phyloP scores from a whole-genome alignment of 2,113 vertebrate genomes.

The Lagopus leucura region DNA sequence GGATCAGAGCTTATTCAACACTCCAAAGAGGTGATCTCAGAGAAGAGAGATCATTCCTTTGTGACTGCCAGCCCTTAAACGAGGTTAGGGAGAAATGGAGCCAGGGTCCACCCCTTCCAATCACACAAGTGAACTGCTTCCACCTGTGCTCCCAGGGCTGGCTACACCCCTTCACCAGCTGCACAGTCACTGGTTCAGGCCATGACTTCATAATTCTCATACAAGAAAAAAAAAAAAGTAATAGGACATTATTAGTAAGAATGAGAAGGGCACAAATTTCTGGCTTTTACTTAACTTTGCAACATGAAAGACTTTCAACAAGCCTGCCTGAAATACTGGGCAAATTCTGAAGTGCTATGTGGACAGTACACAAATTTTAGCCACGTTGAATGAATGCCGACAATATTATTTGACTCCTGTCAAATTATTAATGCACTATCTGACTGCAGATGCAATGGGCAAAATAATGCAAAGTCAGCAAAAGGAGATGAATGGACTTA shows the following conservation, averaged over 20 bases:
- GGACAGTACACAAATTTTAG: slow-evolving; percentile 14
- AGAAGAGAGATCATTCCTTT: no score
- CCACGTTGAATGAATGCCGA: neutral
- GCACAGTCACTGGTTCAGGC: no score
- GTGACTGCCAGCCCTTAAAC: no score
- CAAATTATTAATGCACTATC: slow-evolving; percentile 13
- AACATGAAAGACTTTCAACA: neutral
- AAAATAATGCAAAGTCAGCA: slow-evolving; percentile 51
- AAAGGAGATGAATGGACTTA: neutral
- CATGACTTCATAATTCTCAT: no score
- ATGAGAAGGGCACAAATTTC: neutral
- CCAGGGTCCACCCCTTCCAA: no score
- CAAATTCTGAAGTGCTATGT: neutral
- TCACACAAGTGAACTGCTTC: no score
- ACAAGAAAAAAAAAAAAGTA: slow-evolving; percentile 29
- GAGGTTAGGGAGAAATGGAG: no score
- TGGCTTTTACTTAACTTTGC: neutral
- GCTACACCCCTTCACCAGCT: no score
- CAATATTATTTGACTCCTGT: neutral
- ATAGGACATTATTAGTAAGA: slow-evolving; percentile 36
- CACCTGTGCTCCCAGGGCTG: no score
- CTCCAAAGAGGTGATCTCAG: no score
- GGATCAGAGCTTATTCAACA: no score
- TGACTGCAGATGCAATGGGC: neutral
- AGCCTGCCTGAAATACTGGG: neutral